A percentile compares a stretch with the other conserved stretches of the same genome.
These are phyloP conservation scores for Blastobasis adustella DNA, from an alignment of 2,888 invertebrate species.

Conservation along the genomic window DNA sequence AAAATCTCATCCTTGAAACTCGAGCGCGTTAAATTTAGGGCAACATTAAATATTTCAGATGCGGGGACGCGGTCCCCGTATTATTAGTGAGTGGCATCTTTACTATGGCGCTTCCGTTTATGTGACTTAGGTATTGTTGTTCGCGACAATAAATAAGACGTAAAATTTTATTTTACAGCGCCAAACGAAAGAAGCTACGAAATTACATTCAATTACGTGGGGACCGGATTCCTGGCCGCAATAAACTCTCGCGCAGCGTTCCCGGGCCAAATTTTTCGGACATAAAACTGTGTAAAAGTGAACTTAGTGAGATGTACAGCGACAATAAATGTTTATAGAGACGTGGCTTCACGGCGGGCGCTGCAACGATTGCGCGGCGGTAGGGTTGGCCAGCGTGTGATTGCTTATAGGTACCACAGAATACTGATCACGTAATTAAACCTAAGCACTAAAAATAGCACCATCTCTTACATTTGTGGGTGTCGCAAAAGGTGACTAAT, in stretches of 20 bases:
- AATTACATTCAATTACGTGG: constrained; percentile 72
- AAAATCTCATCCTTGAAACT: constrained; percentile 24
- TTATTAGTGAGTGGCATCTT: constrained; percentile 39
- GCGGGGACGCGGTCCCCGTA: not conserved
- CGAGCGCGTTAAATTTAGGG: constrained; percentile 24
- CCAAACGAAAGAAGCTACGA: constrained; percentile 69
- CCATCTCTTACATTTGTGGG: too few relatives aligned
- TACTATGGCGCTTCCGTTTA: constrained; percentile 33
- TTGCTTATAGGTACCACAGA: too few relatives aligned
- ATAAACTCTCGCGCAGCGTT: constrained; percentile 60
- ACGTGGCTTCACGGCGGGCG: constrained; percentile 6
- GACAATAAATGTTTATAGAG: constrained; percentile 70
- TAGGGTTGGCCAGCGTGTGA: too few relatives aligned
- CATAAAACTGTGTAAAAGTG: constrained; percentile 72
- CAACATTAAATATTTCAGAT: constrained; percentile 29
- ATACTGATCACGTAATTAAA: too few relatives aligned
- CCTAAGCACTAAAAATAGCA: too few relatives aligned
- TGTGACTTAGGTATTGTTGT: constrained; percentile 53
- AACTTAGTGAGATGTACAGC: constrained; percentile 69
- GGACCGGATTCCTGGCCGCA: constrained; percentile 26
- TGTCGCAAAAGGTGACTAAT: too few relatives aligned
- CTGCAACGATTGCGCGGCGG: too few relatives aligned
- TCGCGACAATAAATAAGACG: constrained; percentile 67
- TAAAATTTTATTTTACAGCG: constrained; percentile 72
- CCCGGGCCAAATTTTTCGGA: constrained; percentile 71